phyloP scores from a whole-genome alignment of 2,113 vertebrate genomes.

The Saguinus midas region DNA sequence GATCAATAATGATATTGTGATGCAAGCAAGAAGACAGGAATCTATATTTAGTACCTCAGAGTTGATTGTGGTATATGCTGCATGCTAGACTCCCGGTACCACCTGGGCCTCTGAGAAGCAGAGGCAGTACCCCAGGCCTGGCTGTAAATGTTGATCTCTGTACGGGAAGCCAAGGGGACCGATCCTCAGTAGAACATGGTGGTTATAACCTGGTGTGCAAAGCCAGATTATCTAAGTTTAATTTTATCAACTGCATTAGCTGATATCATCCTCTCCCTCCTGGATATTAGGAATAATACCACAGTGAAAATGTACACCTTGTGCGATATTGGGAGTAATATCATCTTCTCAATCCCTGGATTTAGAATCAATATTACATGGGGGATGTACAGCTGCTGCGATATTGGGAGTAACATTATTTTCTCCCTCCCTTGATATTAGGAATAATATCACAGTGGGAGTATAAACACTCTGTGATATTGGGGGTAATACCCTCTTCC shows the following conservation, averaged over 20 bases:
- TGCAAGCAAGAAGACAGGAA: neutral
- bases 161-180: neutral
- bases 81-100: neutral
- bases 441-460: no score
- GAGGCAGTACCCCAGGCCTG: neutral
- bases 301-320: no score
- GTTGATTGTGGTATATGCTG: neutral
- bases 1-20: neutral
- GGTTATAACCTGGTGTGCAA: neutral
- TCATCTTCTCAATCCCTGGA: no score
- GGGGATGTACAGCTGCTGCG: no score
- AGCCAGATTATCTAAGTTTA: neutral
- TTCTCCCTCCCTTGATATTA: no score
- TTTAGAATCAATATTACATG: no score
- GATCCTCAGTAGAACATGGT: neutral
- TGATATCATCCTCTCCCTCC: no score
- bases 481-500: no score
- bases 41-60: neutral
- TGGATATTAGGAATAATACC: no score
- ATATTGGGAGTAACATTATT: no score
- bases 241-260: neutral
- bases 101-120: neutral
- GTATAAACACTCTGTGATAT: no score
- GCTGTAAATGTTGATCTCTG: neutral
- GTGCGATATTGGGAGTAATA: no score